Percentiles rank a stretch among this genome's conserved stretches.
These are phyloP conservation scores for Nesidiocoris tenuis DNA, from an alignment of 2,888 invertebrate genomes.

Conservation along the genomic window DNA sequence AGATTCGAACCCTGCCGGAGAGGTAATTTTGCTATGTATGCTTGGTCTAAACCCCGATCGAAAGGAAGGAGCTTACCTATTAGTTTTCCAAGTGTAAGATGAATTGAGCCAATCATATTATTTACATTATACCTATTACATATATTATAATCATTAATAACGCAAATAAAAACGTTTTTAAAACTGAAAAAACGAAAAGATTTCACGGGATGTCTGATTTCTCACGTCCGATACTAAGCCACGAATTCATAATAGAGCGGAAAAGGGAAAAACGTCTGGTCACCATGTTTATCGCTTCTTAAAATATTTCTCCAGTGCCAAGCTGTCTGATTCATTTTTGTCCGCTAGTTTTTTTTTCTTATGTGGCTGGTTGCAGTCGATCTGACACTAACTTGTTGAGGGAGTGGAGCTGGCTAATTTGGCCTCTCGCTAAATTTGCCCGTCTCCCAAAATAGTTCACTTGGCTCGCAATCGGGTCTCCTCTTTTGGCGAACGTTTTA, in stretches of 20 bases:
- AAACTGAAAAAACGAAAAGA: too few relatives aligned
- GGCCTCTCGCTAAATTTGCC: constrained; percentile 6
- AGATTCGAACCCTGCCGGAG: too few relatives aligned
- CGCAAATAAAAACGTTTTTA: too few relatives aligned
- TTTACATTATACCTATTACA: too few relatives aligned
- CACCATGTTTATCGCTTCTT: background rate
- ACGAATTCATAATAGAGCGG: background rate
- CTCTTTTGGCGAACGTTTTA: constrained; percentile 45
- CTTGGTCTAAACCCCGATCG: too few relatives aligned
- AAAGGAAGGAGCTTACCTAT: too few relatives aligned
- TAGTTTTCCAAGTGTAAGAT: too few relatives aligned
- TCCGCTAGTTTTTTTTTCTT: background rate
- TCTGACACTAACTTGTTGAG: background rate
- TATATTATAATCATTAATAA: too few relatives aligned
- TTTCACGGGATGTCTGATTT: too few relatives aligned
- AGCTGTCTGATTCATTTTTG: background rate
- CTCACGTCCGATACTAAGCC: too few relatives aligned
- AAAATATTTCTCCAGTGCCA: background rate
- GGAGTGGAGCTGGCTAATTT: constrained; percentile 6
- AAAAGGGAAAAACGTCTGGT: background rate
- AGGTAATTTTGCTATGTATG: too few relatives aligned
- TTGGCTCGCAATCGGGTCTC: constrained; percentile 29
- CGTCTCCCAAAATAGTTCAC: constrained; percentile 19
- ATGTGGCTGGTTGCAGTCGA: background rate
- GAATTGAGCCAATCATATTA: too few relatives aligned